Evolutionary conservation across 2,888 invertebrate species (phyloP).

Genomic region (Villa cingulata): DNA sequence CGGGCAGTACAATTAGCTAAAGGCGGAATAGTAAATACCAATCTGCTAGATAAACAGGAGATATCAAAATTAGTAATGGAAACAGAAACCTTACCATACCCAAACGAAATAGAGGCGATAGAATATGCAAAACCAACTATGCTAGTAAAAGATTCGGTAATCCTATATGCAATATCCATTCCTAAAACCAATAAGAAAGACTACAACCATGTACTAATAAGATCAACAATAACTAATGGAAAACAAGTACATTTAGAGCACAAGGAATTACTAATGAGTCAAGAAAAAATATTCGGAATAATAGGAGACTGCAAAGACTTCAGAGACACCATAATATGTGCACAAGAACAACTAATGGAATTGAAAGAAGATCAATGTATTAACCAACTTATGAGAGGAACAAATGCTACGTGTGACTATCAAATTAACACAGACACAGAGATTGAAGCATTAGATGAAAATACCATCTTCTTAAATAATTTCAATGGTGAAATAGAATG

Average conservation of each 20-base stretch:
- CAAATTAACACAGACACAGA: neutral
- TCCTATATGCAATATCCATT: constrained; percentile 10
- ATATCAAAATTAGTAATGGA: constrained; percentile 6
- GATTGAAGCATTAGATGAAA: constrained; percentile 3
- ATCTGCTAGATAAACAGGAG: constrained; percentile 6
- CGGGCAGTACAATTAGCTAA: constrained; percentile 9
- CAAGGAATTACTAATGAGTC: neutral
- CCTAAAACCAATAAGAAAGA: constrained; percentile 3
- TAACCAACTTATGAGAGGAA: constrained; percentile 7
- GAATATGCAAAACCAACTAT: constrained; percentile 12
- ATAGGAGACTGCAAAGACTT: neutral
- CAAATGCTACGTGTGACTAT: constrained; percentile 6
- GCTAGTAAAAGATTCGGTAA: constrained; percentile 10
- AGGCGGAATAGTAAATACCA: constrained; percentile 9
- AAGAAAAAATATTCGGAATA: constrained; percentile 1
- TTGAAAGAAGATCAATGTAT: constrained; percentile 1
- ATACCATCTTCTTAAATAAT: no score
- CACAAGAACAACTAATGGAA: neutral
- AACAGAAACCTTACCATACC: constrained; percentile 12
- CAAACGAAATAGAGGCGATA: constrained; percentile 12
- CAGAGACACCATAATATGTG: neutral
- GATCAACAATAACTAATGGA: neutral
- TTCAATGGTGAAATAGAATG: no score
- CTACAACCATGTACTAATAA: neutral
- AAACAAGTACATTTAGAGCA: neutral